Base-by-base conservation (phyloP, 2,888 invertebrate species). In the Philereme transversata region DNA sequence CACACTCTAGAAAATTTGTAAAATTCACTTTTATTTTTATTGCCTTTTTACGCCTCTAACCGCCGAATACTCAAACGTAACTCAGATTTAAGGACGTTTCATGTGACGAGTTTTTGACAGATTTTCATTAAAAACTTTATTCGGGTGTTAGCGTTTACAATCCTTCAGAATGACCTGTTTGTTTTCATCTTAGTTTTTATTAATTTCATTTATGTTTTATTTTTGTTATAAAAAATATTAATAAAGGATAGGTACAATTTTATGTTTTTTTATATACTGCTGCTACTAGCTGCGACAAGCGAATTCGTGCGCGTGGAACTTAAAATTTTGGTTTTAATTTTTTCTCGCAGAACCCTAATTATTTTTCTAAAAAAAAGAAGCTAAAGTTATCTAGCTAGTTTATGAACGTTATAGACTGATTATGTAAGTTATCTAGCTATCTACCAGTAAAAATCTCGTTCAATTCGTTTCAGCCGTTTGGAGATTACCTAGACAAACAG, bases 221-320 rank as follows among this genome's bases (percentile, higher is more conserved):
- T 22, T 22, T 22, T 22, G 22, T 22, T 22, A 22, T 22, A 2
- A 22, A 22, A 22, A 22, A 22, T 22, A 22, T 22, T 22, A 40
- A 40, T 40, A 40, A 40, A 40, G 40, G 40, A 40, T 40, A 40
- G 8, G 3, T 40, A 40, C 40, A 40, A 40, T 40, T 40, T 40
- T 40, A 40, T 40, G 40, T 40, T 40, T 40, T 40, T 40, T 40
- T 40, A 40, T 40, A 3, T 40, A 40, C 40, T 40, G 40, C 40
- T 40, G 40, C 40, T 40, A 40, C 40, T 40, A 40, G 40, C 40
- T 40, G 40, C 40, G 40, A 40, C 40, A 40, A 40, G 40, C 40
- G 40, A 40, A 40, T 40, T 40, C 40, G 40, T 40, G 40, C 40
- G 40, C 40, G 40, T 40, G 40, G 40, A 40, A 40, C 40, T 40